These are phyloP conservation scores for Heliothis subflexa DNA, from an alignment of 1,140 invertebrate genomes.

Conservation along the genomic window DNA sequence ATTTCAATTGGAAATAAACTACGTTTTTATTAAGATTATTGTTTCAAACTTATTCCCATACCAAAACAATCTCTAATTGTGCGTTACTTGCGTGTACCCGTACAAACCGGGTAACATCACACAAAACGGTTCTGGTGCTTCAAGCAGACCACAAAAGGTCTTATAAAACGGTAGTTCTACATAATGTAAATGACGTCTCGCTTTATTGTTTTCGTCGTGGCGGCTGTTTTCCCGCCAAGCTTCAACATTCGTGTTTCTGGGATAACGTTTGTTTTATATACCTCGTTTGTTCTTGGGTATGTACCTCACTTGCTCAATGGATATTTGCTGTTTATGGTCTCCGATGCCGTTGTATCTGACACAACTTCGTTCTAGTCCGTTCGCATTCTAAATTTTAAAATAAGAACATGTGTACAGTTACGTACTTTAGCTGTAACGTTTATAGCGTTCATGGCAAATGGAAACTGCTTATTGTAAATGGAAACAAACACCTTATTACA, in stretches of 20 bases:
- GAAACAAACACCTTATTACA: too few relatives aligned
- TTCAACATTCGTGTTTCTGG: slow-evolving; percentile 59
- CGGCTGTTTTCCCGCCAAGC: slow-evolving; percentile 56
- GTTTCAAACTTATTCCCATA: neutral
- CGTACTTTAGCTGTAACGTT: too few relatives aligned
- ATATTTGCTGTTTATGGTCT: slow-evolving; percentile 25
- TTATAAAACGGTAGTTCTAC: slow-evolving; percentile 51
- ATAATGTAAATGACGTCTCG: slow-evolving; percentile 56
- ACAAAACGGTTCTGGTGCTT: slow-evolving; percentile 16
- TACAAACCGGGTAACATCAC: neutral
- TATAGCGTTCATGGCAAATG: too few relatives aligned
- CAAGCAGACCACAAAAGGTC: slow-evolving; percentile 53
- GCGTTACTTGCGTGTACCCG: slow-evolving; percentile 1
- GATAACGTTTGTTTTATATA: slow-evolving; percentile 54
- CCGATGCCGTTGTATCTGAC: slow-evolving; percentile 16
- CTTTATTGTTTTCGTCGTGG: slow-evolving; percentile 57
- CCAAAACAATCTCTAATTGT: neutral
- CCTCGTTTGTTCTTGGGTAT: slow-evolving; percentile 34
- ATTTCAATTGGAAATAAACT: too few relatives aligned
- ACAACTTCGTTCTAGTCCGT: slow-evolving; percentile 4
- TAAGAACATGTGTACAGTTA: neutral
- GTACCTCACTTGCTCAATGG: slow-evolving; percentile 3
- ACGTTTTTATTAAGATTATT: neutral
- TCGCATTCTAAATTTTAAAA: slow-evolving; percentile 9
- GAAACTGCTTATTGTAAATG: too few relatives aligned